A percentile compares a stretch with the other conserved stretches of the same genome.
Conservation (phyloP, 1,140 invertebrate genomes). For the Papilio xuthus region DNA sequence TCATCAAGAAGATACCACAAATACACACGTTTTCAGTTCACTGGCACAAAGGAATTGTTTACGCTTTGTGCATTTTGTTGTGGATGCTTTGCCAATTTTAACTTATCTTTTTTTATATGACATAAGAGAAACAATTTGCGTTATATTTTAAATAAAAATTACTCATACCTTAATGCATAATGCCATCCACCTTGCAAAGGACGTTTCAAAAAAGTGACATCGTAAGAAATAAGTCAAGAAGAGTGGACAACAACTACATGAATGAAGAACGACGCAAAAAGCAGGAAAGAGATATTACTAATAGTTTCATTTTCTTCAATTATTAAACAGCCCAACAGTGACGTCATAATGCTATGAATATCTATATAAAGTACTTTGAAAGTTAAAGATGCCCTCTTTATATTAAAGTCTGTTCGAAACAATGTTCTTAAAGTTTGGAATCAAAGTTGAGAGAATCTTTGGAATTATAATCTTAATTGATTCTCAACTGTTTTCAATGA, state of each 20-base stretch:
- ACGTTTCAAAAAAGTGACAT: background rate
- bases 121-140: too few species aligned
- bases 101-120: background rate
- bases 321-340: background rate
- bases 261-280: background rate
- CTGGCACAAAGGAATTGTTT: conserved; percentile 31
- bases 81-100: background rate
- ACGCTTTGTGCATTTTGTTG: conserved; percentile 13
- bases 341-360: background rate
- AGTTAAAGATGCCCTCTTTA: conserved; percentile 11
- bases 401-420: conserved; percentile 26
- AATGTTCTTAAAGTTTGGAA: conserved; percentile 18
- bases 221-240: background rate
- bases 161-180: background rate
- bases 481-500: conserved; percentile 11
- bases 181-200: background rate
- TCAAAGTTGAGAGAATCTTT: conserved; percentile 14
- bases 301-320: too few species aligned
- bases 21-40: conserved; percentile 7
- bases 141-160: too few species aligned
- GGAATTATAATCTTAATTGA: conserved; percentile 27
- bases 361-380: conserved; percentile 15
- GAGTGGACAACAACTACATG: background rate
- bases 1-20: conserved; percentile 33
- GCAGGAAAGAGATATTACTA: background rate